Base-by-base conservation (phyloP, 2,888 invertebrate genomes). In the Calliopum simillimum region DNA sequence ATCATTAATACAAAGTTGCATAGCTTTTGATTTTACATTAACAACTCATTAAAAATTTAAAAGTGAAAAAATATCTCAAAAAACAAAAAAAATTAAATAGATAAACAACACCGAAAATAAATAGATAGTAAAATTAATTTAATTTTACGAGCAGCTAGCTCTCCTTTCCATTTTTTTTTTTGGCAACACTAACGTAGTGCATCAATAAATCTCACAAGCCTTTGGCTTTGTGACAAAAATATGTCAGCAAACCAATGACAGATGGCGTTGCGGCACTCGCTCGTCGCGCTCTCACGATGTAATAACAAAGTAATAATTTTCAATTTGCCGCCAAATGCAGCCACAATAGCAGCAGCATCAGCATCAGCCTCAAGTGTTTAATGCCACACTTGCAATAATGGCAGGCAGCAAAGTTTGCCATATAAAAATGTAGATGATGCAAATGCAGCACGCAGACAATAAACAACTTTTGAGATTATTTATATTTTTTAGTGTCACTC, bases 241-340 rank as follows among this genome's bases (percentile, higher is more conserved):
- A 51, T 64, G 64, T 63, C 46, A 53, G 33, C 49, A 41, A 46
- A 61, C 64, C 44, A 53, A 53, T 44, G 68, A 51, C 61, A 68
- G 61, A 62, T 61, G 43, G 62, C 53, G 41, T 14, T n/a, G 16
- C 6, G n/a, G n/a, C n/a, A n/a, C n/a, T n/a, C n/a, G n/a, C n/a
- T n/a, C n/a, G n/a, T n/a, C 53, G 13, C 47, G 13, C 51, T 63
- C 59, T 44, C 59, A 59, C 68, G 49, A 71, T 71, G 68, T 64
- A 59, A 71, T 71, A 68, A 71, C 63, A 70, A 70, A 72, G 71
- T 73, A 74, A 76, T 76, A 75, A 76, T 76, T 77, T 77, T 75
- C 76, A 76, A 77, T 77, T 76, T 76, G 74, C 62, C 19, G 33
- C 64, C 64, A 68, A 63, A 65, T 64, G 63, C 71, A 65, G 62